Evolutionary conservation across 37 sponge, comb jelly and placozoan species (phyloP), one percentile per base, ranked within the genome.

Genomic region (Oscarella lobularis): DNA sequence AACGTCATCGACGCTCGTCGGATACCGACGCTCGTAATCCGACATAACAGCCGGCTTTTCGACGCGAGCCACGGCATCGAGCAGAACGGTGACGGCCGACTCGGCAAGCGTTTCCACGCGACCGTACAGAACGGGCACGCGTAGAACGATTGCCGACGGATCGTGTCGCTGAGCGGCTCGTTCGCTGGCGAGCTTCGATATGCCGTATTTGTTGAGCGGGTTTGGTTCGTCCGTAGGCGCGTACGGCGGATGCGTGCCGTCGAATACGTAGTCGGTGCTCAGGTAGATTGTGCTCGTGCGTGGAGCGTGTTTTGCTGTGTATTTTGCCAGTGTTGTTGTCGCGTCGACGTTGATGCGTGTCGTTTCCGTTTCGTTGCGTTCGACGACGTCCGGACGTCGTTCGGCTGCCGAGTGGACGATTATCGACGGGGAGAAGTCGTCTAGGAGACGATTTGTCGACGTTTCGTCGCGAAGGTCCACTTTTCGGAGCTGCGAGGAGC

Each of bases 391-490:
- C 3, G 93, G 93, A 33, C 93, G 83, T 32, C 93, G 85, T 66
- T 92, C 93, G 34, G 93, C 93, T 41, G 93, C 93, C 41, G 85
- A 41, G 40, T 92, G 90, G 32, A 92, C 77, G 34, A 92, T 84
- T 3, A 92, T 80, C 1, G 60, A 20, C 4, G 93, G 93, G 29
- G 74, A 27, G 40, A 82, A 82, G n/a, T 86, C 73, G 9, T 41
- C 67, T 27, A 92, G 29, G 0, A 89, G 71, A 35, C 20, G 39
- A 30, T 86, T 79, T 2, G 88, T 85, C 38, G 79, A 41, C 9
- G 0, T 33, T 20, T n/a, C 35, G 14, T 92, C 82, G 1, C 72
- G 27, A 3, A 92, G 66, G 60, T 92, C 90, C 34, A 88, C 89
- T 48, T 48, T 48, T 48, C 60, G 9, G 14, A 48, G 20, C 60